A percentile compares a stretch with the other conserved stretches of the same genome.
Evolutionary conservation across 2,888 invertebrate genomes (phyloP).

Genomic region (Thymelicus lineola): DNA sequence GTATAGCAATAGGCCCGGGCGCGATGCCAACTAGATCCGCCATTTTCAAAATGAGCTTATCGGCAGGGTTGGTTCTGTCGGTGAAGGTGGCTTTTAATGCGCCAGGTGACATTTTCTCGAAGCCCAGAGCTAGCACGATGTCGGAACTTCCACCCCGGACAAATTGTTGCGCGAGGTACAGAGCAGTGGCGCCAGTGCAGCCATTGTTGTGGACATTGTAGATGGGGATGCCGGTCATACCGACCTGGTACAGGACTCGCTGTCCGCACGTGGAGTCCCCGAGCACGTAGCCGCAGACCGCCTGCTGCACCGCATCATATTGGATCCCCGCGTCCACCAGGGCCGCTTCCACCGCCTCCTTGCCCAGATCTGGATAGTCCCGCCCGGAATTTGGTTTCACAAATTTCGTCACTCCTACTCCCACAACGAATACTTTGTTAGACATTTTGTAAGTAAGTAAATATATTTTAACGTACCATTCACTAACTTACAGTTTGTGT

Average conservation of each 20-base stretch:
- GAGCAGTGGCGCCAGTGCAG: conserved; percentile 97
- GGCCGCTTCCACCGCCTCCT: conserved; percentile 96
- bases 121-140: conserved; percentile 96
- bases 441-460: conserved; percentile 75
- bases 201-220: conserved; percentile 99
- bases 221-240: conserved; percentile 98
- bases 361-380: conserved; percentile 98
- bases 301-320: conserved; percentile 93
- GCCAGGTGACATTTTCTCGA: conserved; percentile 99
- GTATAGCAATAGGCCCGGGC: conserved; percentile 95
- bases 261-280: conserved; percentile 99
- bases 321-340: conserved; percentile 92
- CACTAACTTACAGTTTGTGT: too few species aligned
- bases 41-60: conserved; percentile 94
- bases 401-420: conserved; percentile 99
- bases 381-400: conserved; percentile 95
- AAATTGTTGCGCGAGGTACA: conserved; percentile 95
- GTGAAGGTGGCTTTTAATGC: conserved; percentile 91
- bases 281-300: conserved; percentile 96
- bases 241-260: conserved; percentile 96
- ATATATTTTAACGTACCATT: too few species aligned
- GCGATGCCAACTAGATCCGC: conserved; percentile 92
- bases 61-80: conserved; percentile 95
- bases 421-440: conserved; percentile 93
- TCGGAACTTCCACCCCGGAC: conserved; percentile 95